Conservation (phyloP, 2,113 vertebrate genomes). For the Perca schrenkii region DNA sequence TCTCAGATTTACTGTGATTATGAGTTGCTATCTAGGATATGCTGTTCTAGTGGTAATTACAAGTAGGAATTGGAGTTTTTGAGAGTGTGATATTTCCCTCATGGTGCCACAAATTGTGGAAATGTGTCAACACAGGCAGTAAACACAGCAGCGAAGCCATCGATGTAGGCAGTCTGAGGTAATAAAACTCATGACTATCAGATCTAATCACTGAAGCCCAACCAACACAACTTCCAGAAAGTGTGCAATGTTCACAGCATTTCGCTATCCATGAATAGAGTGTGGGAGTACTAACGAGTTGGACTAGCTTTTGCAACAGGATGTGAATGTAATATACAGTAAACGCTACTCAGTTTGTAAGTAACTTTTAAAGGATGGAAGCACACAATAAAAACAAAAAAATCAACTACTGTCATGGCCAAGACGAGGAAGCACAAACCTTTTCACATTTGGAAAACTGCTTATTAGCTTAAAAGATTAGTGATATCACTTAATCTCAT, state of each 20-base stretch:
- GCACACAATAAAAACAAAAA: background rate
- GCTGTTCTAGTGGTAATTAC: slow-evolving; percentile 24
- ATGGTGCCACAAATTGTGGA: slow-evolving; percentile 47
- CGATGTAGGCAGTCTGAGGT: slow-evolving; percentile 15
- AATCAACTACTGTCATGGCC: background rate
- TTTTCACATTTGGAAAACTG: slow-evolving; percentile 56
- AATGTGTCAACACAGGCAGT: slow-evolving; percentile 34
- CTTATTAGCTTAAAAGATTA: slow-evolving; percentile 70
- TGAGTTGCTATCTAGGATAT: slow-evolving; percentile 11
- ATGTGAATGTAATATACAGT: background rate
- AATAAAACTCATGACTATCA: slow-evolving; percentile 48
- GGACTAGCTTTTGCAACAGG: slow-evolving; percentile 3
- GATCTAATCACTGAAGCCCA: slow-evolving; percentile 42
- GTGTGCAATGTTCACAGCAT: slow-evolving; percentile 4
- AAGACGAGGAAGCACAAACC: slow-evolving; percentile 29
- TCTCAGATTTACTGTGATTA: slow-evolving; percentile 38
- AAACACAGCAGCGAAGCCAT: slow-evolving; percentile 49
- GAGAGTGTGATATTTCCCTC: slow-evolving; percentile 13
- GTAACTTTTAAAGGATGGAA: slow-evolving; percentile 14
- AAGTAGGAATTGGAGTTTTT: slow-evolving; percentile 32
- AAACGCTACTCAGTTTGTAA: slow-evolving; percentile 7
- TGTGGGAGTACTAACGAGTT: background rate
- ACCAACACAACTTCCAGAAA: slow-evolving; percentile 33
- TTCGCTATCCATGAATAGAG: slow-evolving; percentile 17
- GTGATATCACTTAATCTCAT: slow-evolving; percentile 62